A percentile compares a stretch with the other conserved stretches of the same genome.
Conservation (phyloP, 2,113 vertebrate genomes). For the Canis aureus region DNA sequence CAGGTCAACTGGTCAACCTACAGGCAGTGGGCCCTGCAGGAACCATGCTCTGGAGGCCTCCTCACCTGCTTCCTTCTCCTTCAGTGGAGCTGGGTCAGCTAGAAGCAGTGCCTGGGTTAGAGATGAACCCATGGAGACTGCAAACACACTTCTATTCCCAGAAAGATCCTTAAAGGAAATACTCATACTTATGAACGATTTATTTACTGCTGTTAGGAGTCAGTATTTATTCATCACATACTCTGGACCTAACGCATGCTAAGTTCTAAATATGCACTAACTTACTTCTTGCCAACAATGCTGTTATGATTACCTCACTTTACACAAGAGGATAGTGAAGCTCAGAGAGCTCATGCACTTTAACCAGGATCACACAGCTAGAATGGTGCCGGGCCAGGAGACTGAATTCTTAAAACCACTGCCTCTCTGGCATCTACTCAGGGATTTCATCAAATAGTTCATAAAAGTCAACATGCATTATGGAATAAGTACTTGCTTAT, state of each 20-base stretch:
- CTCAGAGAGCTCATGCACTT: not conserved
- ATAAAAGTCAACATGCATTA: accelerated
- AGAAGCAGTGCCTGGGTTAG: not conserved
- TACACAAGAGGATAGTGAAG: accelerated
- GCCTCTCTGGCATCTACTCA: not conserved
- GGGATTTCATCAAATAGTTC: not conserved
- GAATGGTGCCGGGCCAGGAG: not conserved
- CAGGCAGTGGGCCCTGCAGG: not conserved
- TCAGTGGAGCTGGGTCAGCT: not conserved
- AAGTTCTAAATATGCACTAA: accelerated
- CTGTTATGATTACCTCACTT: accelerated
- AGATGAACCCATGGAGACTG: too few species aligned
- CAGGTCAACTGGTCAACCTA: not conserved
- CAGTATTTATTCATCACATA: accelerated
- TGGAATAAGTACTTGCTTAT: accelerated
- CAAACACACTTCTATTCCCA: not conserved
- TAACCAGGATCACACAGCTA: not conserved
- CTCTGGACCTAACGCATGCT: accelerated
- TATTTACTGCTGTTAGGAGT: accelerated
- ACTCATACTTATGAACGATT: accelerated
- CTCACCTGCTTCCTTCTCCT: too few species aligned
- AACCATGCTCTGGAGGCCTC: not conserved
- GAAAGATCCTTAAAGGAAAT: not conserved
- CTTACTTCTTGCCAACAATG: not conserved
- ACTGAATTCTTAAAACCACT: not conserved